Base-by-base conservation (phyloP, 2,797 vertebrate genomes). In the Myoxocephalus aenaeus region DNA sequence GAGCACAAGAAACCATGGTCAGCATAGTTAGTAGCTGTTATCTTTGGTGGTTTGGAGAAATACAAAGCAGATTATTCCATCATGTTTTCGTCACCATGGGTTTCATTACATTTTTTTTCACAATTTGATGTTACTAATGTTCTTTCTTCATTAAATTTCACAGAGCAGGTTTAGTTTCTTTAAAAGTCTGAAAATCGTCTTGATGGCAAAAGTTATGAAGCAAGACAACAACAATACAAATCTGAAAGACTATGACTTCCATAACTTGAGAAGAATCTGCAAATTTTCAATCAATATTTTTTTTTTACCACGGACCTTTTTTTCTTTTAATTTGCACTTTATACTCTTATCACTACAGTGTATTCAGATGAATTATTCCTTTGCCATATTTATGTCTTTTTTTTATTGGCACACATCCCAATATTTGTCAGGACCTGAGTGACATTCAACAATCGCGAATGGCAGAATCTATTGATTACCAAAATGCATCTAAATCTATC, bases 391-490 rank as follows among this genome's bases (percentile, higher is more conserved):
- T 85, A 53, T 84, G 71, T 82, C 72, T 83, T 89, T 48, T 59
- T 93, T 58, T 70, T 44, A 91, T 73, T 86, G 90, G 94, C 92
- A 94, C 92, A 94, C 92, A 56, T 83, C 72, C 83, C 82, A 92
- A 93, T 85, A 90, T 92, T 91, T 93, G 80, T 92, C 86, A 92
- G 89, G 86, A 93, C 92, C 86, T 92, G 84, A 93, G 88, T 92
- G 92, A 88, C 87, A 83, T 89, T 90, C 80, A 94, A 90, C 83
- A 84, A 87, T 86, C 90, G 94, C 95, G 96, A 98, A 98, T 97
- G 97, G 96, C 97, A 97, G 96, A 97, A 97, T 97, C 97, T 97
- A 97, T 97, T 97, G 89, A 94, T 94, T 73, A 89, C 89, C 91
- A 32, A 80, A 92, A 90, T 57, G 82, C 67, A 74, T 77, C 81